phyloP scores from a whole-genome alignment of 1,140 invertebrate genomes.

The Octopus sinensis region DNA sequence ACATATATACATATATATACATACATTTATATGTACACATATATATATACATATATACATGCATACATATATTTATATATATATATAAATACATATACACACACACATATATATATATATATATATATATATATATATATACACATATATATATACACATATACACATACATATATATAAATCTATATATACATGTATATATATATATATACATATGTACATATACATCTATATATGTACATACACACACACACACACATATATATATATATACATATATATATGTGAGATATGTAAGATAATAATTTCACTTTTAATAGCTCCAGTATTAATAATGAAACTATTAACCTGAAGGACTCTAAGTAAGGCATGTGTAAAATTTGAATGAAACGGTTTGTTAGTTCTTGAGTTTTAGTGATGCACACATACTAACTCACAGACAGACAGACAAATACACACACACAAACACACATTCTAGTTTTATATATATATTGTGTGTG shows the following conservation, averaged over 20 bases:
- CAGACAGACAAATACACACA: too few species aligned
- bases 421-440: too few species aligned
- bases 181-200: background rate
- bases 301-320: too few species aligned
- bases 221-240: background rate
- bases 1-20: constrained; percentile 17
- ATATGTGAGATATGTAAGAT: too few species aligned
- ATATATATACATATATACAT: constrained; percentile 20
- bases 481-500: too few species aligned
- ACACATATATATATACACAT: background rate
- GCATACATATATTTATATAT: constrained; percentile 14
- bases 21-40: constrained; percentile 10
- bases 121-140: background rate
- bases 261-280: too few species aligned
- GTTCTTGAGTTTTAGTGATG: too few species aligned
- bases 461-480: too few species aligned
- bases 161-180: background rate
- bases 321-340: too few species aligned
- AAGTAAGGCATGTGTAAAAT: too few species aligned
- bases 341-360: too few species aligned
- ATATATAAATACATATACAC: background rate
- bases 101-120: background rate
- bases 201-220: background rate
- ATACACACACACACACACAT: background rate
- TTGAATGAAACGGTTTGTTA: too few species aligned